Percentiles rank a stretch among this genome's conserved stretches.
These are phyloP conservation scores for Trematomus loennbergii DNA, from an alignment of 2,113 vertebrate genomes.

Conservation along the genomic window DNA sequence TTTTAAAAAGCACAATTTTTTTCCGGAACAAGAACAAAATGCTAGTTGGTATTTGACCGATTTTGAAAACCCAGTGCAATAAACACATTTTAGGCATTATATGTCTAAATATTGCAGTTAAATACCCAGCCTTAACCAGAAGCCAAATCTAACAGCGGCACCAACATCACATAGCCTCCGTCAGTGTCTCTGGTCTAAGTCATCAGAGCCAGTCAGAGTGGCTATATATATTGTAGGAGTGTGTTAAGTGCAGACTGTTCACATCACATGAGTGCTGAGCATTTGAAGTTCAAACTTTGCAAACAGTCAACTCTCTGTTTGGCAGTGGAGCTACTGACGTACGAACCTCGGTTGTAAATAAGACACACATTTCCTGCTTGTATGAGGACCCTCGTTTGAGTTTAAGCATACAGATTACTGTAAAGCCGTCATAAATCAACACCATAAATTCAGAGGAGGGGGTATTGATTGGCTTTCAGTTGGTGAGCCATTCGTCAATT, in stretches of 20 bases:
- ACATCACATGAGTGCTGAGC: constrained; percentile 63
- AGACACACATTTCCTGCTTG: constrained; percentile 34
- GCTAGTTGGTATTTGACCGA: too few species aligned
- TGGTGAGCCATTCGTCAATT: background rate
- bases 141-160: background rate
- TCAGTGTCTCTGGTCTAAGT: background rate
- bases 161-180: background rate
- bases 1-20: background rate
- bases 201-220: background rate
- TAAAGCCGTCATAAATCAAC: background rate
- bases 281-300: constrained; percentile 38
- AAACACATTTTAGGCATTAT: background rate
- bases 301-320: constrained; percentile 68
- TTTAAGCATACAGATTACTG: background rate
- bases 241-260: constrained; percentile 20
- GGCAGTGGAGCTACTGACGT: constrained; percentile 50
- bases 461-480: background rate
- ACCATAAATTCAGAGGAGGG: background rate
- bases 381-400: constrained; percentile 9
- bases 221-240: background rate
- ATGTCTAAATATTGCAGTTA: background rate
- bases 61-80: background rate
- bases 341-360: constrained; percentile 17
- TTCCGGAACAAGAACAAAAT: too few species aligned
- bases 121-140: background rate